Evolutionary conservation across 2,888 invertebrate species (phyloP), one percentile per base, ranked within the genome.

Genomic region (Andrena bucephala): DNA sequence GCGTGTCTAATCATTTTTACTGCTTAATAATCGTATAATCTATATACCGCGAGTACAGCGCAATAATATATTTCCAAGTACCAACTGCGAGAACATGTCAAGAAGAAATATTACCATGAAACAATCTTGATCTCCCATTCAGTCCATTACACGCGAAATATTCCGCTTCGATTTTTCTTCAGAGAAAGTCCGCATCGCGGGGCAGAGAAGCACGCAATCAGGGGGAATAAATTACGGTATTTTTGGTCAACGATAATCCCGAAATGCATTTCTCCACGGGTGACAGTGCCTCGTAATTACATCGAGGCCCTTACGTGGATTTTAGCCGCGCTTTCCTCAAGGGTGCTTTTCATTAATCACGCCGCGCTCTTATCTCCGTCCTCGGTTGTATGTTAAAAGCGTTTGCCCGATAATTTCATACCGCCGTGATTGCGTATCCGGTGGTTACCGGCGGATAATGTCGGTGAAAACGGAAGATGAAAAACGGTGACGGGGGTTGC

Each of bases 341-440:
- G 70, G 60, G 70, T 77, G 68, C 77, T 52, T 71, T 77, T 77
- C 80, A 80, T 80, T 77, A 80, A 80, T 80, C 67, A 80, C 71
- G 29, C 66, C 50, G 20, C 31, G 31, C 68, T 77, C 68, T 72
- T 72, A 67, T 77, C 62, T 52, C 29, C 31, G 33, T 65, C 13
- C 65, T 36, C 69, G 63, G 69, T 50, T 66, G 16, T 48, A 57
- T 20, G 52, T 68, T 72, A 78, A 78, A 68, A 78, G 63, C 72
- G 71, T 77, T 67, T 54, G 57, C 54, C 63, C 72, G 72, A 72
- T 72, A 81, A 72, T 78, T 72, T 73, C 68, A 36, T 76, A 54
- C 57, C 68, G 33, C 27, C 66, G 62, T 57, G 62, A 81, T 81
- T 78, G 67, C 67, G 62, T 67, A 67, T 77, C 63, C 63, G 7